Evolutionary conservation across 2,888 invertebrate genomes (phyloP).

Genomic region (Nomada ferruginata): DNA sequence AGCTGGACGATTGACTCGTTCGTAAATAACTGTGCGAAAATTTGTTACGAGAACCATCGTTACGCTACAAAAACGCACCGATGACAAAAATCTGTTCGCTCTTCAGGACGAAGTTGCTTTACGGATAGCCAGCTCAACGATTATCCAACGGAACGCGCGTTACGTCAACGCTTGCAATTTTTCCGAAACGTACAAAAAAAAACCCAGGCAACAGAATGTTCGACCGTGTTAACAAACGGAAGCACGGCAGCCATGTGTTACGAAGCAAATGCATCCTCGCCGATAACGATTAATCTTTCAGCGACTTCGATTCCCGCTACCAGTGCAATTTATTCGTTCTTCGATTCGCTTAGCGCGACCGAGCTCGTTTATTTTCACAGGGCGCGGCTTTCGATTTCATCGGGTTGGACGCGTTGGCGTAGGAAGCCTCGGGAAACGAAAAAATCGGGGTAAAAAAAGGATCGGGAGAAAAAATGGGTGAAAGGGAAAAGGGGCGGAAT

Average conservation of each 20-base stretch:
- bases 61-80: background rate
- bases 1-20: background rate
- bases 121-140: background rate
- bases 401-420: conserved; percentile 10
- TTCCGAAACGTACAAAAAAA: background rate
- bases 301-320: conserved; percentile 35
- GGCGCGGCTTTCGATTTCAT: conserved; percentile 50
- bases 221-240: background rate
- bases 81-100: background rate
- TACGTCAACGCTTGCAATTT: background rate
- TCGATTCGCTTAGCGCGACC: conserved; percentile 26
- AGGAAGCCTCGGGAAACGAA: background rate
- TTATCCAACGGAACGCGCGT: background rate
- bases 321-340: conserved; percentile 37
- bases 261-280: conserved; percentile 12
- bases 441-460: background rate
- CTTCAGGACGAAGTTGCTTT: background rate
- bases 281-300: conserved; percentile 37
- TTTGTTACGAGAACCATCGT: background rate
- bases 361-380: conserved; percentile 42
- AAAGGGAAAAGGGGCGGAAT: background rate
- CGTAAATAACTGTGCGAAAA: background rate
- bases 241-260: conserved; percentile 3
- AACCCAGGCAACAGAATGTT: background rate
- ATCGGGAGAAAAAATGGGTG: conserved; percentile 3